These are phyloP conservation scores for Bombylius major DNA, from an alignment of 2,888 invertebrate species.

Conservation along the genomic window DNA sequence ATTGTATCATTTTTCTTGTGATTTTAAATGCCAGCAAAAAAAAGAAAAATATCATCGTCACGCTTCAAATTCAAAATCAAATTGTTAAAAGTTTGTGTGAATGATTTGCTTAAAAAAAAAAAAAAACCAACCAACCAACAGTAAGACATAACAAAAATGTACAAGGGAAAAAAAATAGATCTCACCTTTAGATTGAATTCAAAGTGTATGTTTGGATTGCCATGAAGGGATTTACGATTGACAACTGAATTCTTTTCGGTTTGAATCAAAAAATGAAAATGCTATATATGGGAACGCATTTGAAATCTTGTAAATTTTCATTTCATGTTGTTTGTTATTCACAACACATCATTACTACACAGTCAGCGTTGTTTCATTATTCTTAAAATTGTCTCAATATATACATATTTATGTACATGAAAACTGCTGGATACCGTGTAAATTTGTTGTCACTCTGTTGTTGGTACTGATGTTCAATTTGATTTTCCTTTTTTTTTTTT, in stretches of 20 bases:
- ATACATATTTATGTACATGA: too few relatives aligned
- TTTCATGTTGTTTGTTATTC: conserved; percentile 2
- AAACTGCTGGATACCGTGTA: too few relatives aligned
- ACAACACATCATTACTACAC: background rate
- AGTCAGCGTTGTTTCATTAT: too few relatives aligned
- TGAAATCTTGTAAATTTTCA: background rate
- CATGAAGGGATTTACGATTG: conserved; percentile 5
- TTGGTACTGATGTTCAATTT: too few relatives aligned
- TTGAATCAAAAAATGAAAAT: background rate
- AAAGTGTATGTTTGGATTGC: conserved; percentile 2
- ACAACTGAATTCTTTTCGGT: conserved; percentile 2
- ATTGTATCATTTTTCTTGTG: conserved; percentile 7
- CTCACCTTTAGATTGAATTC: conserved; percentile 8
- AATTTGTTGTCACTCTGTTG: too few relatives aligned
- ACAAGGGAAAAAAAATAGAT: background rate
- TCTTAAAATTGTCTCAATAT: too few relatives aligned
- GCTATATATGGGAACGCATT: background rate
- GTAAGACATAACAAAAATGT: background rate
- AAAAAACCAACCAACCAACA: too few relatives aligned
- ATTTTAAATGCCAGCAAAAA: conserved; percentile 1
- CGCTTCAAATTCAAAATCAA: conserved; percentile 3
- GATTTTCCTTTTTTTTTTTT: too few relatives aligned
- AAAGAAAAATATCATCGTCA: background rate
- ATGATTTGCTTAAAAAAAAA: background rate
- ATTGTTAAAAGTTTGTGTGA: background rate